These are phyloP conservation scores for Protomyctophum bolini DNA, from an alignment of 2,113 vertebrate species.

Conservation along the genomic window DNA sequence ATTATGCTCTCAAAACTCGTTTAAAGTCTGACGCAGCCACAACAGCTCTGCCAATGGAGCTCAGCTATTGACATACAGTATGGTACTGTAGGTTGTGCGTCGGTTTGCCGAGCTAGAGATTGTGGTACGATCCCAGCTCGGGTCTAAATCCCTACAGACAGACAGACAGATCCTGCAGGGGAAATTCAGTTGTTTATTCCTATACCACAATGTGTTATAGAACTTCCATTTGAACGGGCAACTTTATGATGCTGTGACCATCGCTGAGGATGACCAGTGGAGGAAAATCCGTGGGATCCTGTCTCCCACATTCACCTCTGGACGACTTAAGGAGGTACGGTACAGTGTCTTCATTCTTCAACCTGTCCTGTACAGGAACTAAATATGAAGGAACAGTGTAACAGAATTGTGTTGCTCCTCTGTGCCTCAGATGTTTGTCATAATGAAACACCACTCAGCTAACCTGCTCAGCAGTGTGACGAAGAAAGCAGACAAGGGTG, in stretches of 20 bases:
- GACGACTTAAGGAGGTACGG: conserved; percentile 86
- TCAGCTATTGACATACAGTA: too few relatives aligned
- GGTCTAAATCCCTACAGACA: too few relatives aligned
- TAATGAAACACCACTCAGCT: conserved; percentile 77
- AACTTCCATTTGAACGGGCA: conserved; percentile 66
- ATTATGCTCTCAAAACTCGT: too few relatives aligned
- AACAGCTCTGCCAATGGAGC: too few relatives aligned
- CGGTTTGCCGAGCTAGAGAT: too few relatives aligned
- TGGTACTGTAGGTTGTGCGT: too few relatives aligned
- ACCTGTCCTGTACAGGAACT: neutral
- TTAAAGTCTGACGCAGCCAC: too few relatives aligned
- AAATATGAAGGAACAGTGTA: too few relatives aligned
- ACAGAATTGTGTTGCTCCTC: neutral
- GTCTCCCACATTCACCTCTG: conserved; percentile 87
- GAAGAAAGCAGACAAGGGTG: conserved; percentile 69
- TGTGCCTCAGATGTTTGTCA: conserved; percentile 80
- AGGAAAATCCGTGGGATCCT: conserved; percentile 81
- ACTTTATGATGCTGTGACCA: conserved; percentile 44
- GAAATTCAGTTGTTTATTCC: neutral
- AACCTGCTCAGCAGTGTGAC: conserved; percentile 74
- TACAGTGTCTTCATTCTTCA: neutral
- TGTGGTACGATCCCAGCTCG: too few relatives aligned
- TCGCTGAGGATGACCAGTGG: conserved; percentile 84
- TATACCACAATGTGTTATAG: conserved; percentile 21
- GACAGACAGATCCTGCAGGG: too few relatives aligned